A percentile compares a stretch with the other conserved stretches of the same genome.
Evolutionary conservation across 2,888 invertebrate genomes (phyloP).

Genomic region (Drosophila formosana): DNA sequence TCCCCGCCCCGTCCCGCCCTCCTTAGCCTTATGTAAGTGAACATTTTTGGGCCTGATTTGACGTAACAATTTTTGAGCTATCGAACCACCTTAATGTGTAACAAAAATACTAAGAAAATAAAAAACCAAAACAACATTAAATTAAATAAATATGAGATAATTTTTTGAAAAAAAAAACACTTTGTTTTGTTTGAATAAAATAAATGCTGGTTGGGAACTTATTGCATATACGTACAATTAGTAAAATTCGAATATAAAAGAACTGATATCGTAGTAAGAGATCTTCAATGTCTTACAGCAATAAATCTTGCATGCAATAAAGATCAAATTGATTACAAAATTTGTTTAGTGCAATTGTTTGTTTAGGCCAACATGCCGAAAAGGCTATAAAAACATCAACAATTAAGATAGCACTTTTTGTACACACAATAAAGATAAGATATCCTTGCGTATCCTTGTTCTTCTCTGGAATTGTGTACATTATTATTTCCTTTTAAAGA

Average conservation of each 20-base stretch:
- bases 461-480: background rate
- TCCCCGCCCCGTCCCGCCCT: slow-evolving; percentile 23
- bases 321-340: background rate
- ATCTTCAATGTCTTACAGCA: background rate
- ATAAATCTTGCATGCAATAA: background rate
- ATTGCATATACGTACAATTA: too few relatives aligned
- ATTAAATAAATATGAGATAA: slow-evolving; percentile 72
- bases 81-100: slow-evolving; percentile 83
- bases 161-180: slow-evolving; percentile 49
- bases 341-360: background rate
- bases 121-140: slow-evolving; percentile 56
- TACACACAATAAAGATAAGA: background rate
- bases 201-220: too few relatives aligned
- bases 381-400: background rate
- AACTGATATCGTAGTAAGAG: background rate
- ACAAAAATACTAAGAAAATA: slow-evolving; percentile 57
- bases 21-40: slow-evolving; percentile 68
- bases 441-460: background rate
- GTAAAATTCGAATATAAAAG: background rate
- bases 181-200: background rate
- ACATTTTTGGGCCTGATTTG: slow-evolving; percentile 73
- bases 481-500: background rate
- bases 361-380: background rate
- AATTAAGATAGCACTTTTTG: background rate
- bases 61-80: slow-evolving; percentile 78